Conservation (phyloP, 2,797 vertebrate genomes). For the Phataginus tetradactyla region DNA sequence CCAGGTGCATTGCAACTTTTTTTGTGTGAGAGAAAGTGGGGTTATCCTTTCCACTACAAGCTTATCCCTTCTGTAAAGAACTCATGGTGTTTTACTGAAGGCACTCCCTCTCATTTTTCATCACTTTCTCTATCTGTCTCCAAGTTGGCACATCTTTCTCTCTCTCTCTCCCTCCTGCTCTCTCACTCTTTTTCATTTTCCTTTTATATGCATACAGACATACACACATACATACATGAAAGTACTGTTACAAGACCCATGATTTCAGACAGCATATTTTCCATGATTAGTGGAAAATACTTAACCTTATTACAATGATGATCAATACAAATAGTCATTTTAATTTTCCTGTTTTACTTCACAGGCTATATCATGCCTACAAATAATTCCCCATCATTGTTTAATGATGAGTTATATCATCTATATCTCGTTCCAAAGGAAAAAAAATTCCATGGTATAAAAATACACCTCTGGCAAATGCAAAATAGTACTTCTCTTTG, state of each 20-base stretch:
- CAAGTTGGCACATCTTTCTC: not conserved
- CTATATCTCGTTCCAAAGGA: not conserved
- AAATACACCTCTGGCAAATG: not conserved
- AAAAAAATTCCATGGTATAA: not conserved
- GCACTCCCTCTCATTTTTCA: not conserved
- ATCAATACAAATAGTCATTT: not conserved
- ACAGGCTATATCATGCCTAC: not conserved
- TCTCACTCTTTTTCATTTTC: not conserved
- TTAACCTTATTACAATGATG: constrained; percentile 33
- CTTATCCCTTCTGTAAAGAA: not conserved
- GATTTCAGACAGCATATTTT: not conserved
- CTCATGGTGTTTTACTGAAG: not conserved
- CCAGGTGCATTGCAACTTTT: not conserved
- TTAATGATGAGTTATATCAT: not conserved
- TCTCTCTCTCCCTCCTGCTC: not conserved
- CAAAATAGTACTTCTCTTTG: not conserved
- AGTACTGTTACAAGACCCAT: not conserved
- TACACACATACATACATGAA: not conserved
- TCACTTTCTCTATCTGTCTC: not conserved
- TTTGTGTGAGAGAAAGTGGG: not conserved
- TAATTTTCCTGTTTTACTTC: not conserved
- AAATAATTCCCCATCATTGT: not conserved
- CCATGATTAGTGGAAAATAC: not conserved
- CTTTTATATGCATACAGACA: not conserved
- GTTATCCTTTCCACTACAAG: not conserved